Evolutionary conservation across 2,797 vertebrate genomes (phyloP).

Genomic region (Falco concolor): DNA sequence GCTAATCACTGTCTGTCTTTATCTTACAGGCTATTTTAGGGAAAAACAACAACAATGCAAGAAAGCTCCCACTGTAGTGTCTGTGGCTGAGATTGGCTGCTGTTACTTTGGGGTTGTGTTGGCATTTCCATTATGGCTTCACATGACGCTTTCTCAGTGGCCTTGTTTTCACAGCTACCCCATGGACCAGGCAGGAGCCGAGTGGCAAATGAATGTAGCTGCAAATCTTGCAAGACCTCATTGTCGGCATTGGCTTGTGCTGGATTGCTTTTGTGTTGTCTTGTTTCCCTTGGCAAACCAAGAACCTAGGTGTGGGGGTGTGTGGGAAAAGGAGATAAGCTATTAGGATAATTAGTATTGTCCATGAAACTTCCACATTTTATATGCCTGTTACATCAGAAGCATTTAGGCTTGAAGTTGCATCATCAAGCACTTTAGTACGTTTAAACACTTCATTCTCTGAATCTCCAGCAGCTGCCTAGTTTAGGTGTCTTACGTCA

Average conservation of each 20-base stretch:
- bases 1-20: conserved; percentile 19
- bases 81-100: conserved; percentile 1
- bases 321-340: background rate
- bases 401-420: background rate
- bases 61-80: background rate
- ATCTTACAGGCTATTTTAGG: conserved; percentile 43
- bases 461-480: background rate
- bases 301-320: background rate
- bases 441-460: background rate
- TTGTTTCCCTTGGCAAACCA: background rate
- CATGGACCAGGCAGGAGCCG: background rate
- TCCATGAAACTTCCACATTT: background rate
- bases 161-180: conserved; percentile 69
- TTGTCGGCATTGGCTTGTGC: background rate
- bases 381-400: background rate
- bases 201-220: background rate
- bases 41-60: conserved; percentile 13
- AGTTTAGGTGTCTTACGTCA: background rate
- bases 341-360: background rate
- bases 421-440: background rate
- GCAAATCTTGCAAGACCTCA: background rate
- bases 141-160: background rate
- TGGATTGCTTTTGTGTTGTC: background rate
- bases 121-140: conserved; percentile 11
- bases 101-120: background rate